These are phyloP conservation scores for Melipona beecheii DNA, from an alignment of 2,888 invertebrate genomes.

Conservation along the genomic window DNA sequence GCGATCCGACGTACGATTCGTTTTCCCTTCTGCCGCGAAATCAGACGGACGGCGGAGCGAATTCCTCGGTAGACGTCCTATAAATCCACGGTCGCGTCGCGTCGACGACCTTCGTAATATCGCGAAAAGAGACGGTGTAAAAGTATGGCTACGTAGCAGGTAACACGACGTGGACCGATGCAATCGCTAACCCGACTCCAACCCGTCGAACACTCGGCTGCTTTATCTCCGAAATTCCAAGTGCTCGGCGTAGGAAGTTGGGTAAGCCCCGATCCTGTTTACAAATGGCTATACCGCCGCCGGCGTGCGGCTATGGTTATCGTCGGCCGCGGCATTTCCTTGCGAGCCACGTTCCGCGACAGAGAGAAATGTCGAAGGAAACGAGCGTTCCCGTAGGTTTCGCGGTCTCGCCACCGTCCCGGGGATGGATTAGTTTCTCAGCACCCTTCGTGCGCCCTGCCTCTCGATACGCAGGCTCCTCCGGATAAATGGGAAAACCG, in stretches of 20 bases:
- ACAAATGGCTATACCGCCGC: slow-evolving; percentile 25
- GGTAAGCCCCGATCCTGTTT: slow-evolving; percentile 24
- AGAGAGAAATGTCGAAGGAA: slow-evolving; percentile 37
- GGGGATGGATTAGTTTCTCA: slow-evolving; percentile 25
- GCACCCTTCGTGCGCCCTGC: background rate
- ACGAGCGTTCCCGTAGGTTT: slow-evolving; percentile 9
- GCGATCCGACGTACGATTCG: slow-evolving; percentile 56
- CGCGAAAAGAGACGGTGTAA: slow-evolving; percentile 30
- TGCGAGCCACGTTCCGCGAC: slow-evolving; percentile 15
- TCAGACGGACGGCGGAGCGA: slow-evolving; percentile 53
- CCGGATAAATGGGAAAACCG: slow-evolving; percentile 21
- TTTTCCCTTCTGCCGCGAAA: slow-evolving; percentile 51
- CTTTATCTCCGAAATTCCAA: slow-evolving; percentile 24
- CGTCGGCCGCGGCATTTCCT: slow-evolving; percentile 36
- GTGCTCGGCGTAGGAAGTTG: background rate
- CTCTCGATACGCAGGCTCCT: slow-evolving; percentile 4
- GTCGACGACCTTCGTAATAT: slow-evolving; percentile 58
- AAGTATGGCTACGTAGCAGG: background rate
- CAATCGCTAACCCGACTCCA: slow-evolving; percentile 36
- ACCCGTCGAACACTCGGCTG: slow-evolving; percentile 8
- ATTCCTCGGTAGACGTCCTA: slow-evolving; percentile 45
- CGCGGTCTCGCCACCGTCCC: background rate
- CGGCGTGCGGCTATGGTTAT: slow-evolving; percentile 28
- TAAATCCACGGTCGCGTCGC: slow-evolving; percentile 48
- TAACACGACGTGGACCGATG: slow-evolving; percentile 44